Base-by-base conservation (phyloP, 2,888 invertebrate genomes). In the Leucoptera coffeella region DNA sequence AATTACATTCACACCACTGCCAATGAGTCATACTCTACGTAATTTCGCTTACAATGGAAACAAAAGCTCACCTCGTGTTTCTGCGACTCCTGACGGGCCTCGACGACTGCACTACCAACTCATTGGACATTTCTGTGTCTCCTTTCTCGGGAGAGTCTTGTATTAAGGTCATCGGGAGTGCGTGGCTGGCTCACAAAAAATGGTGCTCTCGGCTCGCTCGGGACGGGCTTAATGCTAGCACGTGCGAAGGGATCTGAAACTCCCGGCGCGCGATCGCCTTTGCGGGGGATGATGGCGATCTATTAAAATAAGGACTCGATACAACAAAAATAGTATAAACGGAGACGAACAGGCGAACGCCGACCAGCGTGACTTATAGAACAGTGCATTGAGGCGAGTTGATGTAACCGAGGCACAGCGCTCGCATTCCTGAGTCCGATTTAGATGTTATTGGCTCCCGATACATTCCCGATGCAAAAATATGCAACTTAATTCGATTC, bases 41-140 rank as follows among this genome's bases (percentile, higher is more conserved):
- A n/a, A n/a, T n/a, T n/a, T n/a, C n/a, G n/a, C n/a, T n/a, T n/a
- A n/a, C n/a, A n/a, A n/a, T n/a, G n/a, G n/a, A n/a, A n/a, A n/a
- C 9, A 17, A 17, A 30, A 34, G 47, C 77, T 64, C 54, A 82
- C 82, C 82, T 77, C 65, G 77, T 82, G 53, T 80, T 78, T 45
- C 81, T 71, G 44, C 82, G 79, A 72, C 77, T 83, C 47, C 83
- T 74, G 37, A 82, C 74, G 29, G 82, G 82, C 37, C 82, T 73
- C 43, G 73, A 60, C 34, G 74, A 52, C 50, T 75, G 74, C 40
- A 64, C 73, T 38, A 48, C n/a, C n/a, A n/a, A n/a, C n/a, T n/a
- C 46, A 34, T 60, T 65, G 35, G 55, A 54, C 41, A 65, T 74
- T 32, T 47, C 45, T 34, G 50, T 43, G 35, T 48, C 47, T 26